Evolutionary conservation across 2,888 invertebrate species (phyloP).

Genomic region (Hirtodrosophila alboralis): DNA sequence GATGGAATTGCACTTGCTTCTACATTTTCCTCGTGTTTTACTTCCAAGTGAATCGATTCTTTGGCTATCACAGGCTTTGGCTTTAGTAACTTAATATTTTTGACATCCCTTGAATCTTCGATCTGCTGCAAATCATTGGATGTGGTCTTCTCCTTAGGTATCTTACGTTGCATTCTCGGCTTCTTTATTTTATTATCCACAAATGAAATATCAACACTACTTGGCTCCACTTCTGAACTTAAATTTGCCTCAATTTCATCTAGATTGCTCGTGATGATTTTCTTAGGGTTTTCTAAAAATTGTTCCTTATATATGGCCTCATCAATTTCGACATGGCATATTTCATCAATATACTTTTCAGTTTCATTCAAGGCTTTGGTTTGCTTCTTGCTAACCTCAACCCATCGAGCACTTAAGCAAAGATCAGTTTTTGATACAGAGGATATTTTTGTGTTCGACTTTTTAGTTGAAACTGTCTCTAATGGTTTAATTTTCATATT

Average conservation of each 20-base stretch:
- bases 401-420: constrained; percentile 60
- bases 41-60: not conserved
- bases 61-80: not conserved
- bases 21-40: not conserved
- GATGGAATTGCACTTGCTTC: not conserved
- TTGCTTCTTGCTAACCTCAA: constrained; percentile 50
- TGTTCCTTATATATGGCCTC: constrained; percentile 1
- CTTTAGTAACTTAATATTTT: not conserved
- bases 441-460: not conserved
- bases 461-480: not conserved
- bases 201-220: not conserved
- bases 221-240: constrained; percentile 7
- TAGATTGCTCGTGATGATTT: not conserved
- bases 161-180: not conserved
- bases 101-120: not conserved
- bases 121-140: not conserved
- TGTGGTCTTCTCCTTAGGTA: not conserved
- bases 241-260: not conserved
- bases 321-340: constrained; percentile 5
- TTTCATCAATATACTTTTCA: constrained; percentile 44
- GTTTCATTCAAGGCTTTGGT: constrained; percentile 41
- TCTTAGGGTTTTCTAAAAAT: not conserved
- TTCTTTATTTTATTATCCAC: not conserved
- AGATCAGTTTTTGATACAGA: constrained; percentile 19
- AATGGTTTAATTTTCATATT: not conserved